A percentile compares a stretch with the other conserved stretches of the same genome.
Evolutionary conservation across 2,113 vertebrate genomes (phyloP).

Genomic region (Gnathonemus echidnorhynchus): DNA sequence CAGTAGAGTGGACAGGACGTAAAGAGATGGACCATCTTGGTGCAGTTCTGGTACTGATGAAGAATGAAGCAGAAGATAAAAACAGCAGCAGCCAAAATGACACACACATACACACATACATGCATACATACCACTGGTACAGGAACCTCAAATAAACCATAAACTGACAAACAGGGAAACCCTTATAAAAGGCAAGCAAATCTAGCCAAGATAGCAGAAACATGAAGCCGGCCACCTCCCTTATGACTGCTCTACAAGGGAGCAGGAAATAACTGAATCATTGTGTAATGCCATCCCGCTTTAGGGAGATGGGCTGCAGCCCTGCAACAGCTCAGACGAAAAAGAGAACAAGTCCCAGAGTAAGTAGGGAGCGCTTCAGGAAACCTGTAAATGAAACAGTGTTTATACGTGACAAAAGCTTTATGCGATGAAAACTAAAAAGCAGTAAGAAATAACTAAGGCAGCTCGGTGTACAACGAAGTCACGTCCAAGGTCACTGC

Average conservation of each 20-base stretch:
- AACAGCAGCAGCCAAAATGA: not conserved
- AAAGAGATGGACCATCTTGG: not conserved
- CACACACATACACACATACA: not conserved
- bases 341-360: not conserved
- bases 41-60: not conserved
- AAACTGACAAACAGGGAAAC: not conserved
- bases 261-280: constrained; percentile 41
- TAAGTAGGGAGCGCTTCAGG: not conserved
- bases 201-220: not conserved
- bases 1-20: not conserved
- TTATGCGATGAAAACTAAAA: not conserved
- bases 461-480: not conserved
- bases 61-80: not conserved
- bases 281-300: constrained; percentile 39
- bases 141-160: not conserved
- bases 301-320: constrained; percentile 16
- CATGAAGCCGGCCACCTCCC: constrained; percentile 11
- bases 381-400: not conserved
- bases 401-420: not conserved
- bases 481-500: not conserved
- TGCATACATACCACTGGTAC: not conserved
- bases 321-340: not conserved
- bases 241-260: constrained; percentile 1
- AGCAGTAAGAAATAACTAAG: not conserved
- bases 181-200: not conserved